phyloP scores from a whole-genome alignment of 2,888 invertebrate genomes.

The Drosophila paramelanica region DNA sequence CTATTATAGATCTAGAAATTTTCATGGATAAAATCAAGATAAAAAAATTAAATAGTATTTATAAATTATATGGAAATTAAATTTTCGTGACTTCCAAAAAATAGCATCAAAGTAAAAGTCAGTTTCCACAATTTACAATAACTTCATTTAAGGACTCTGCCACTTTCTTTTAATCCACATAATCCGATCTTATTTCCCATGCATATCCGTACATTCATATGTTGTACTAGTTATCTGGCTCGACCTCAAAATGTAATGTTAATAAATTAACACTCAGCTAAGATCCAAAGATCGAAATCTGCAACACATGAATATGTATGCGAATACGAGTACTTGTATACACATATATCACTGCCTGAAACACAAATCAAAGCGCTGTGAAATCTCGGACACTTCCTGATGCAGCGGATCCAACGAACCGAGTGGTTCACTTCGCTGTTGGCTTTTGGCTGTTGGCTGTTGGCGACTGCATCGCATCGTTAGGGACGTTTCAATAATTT shows the following conservation, averaged over 20 bases:
- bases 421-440: constrained; percentile 1
- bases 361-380: constrained; percentile 61
- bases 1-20: too few relatives aligned
- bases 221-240: constrained; percentile 18
- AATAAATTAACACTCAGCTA: constrained; percentile 57
- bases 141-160: constrained; percentile 10
- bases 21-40: too few relatives aligned
- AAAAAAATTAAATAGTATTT: too few relatives aligned
- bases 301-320: constrained; percentile 18
- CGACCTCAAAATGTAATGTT: constrained; percentile 35
- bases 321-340: background rate
- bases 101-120: background rate
- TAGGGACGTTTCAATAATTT: constrained; percentile 67
- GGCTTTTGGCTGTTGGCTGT: constrained; percentile 6
- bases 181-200: constrained; percentile 17
- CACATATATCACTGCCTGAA: constrained; percentile 49
- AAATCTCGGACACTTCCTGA: constrained; percentile 51
- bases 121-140: background rate
- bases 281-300: constrained; percentile 49
- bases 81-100: too few relatives aligned
- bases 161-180: constrained; percentile 8
- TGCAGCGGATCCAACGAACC: constrained; percentile 37
- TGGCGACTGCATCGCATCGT: constrained; percentile 35
- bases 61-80: too few relatives aligned
- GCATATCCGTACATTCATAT: background rate